Percentiles rank a stretch among this genome's conserved stretches.
These are phyloP conservation scores for Epirrita christyi DNA, from an alignment of 2,888 invertebrate species.

Conservation along the genomic window DNA sequence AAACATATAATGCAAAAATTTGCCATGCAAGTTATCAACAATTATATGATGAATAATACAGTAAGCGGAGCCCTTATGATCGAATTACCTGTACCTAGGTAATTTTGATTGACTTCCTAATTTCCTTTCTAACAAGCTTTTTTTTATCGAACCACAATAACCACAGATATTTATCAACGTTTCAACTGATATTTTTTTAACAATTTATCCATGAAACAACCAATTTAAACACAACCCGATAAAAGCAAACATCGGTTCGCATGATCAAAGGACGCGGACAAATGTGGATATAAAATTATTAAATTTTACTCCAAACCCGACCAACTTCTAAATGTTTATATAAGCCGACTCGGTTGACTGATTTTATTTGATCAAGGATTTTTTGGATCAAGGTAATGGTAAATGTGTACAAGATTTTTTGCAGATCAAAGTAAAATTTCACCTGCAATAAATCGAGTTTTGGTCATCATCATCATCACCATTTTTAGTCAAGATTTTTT, in stretches of 20 bases:
- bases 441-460: background rate
- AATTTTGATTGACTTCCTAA: background rate
- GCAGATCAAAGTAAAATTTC: background rate
- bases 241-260: constrained; percentile 8
- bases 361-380: constrained; percentile 3
- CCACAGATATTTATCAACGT: background rate
- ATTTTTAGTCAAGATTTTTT: too few species aligned
- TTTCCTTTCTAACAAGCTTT: background rate
- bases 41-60: too few species aligned
- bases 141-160: background rate
- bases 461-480: background rate
- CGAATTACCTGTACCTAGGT: too few species aligned
- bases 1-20: too few species aligned
- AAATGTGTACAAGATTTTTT: background rate
- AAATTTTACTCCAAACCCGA: constrained; percentile 7
- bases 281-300: constrained; percentile 10
- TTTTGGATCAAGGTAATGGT: background rate
- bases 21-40: too few species aligned
- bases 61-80: too few species aligned
- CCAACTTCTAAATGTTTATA: background rate
- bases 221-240: background rate
- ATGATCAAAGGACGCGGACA: constrained; percentile 14
- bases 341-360: constrained; percentile 6
- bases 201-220: background rate
- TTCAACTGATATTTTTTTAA: background rate